These are phyloP conservation scores for Nipponia nippon DNA, from an alignment of 2,113 vertebrate species.

Conservation along the genomic window DNA sequence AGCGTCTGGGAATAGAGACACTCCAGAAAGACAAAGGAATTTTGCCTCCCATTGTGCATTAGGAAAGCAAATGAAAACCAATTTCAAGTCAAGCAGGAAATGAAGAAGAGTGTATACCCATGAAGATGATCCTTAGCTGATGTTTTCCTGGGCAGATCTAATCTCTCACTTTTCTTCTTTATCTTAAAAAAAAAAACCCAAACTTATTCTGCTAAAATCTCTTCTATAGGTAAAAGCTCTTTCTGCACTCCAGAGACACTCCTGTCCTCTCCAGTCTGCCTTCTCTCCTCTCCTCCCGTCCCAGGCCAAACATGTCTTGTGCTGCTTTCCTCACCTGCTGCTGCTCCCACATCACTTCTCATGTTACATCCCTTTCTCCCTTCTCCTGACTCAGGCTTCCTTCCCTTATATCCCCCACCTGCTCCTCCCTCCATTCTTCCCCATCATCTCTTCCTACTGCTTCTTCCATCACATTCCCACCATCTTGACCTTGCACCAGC, in stretches of 20 bases:
- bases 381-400: background rate
- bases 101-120: background rate
- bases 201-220: background rate
- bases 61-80: background rate
- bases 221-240: background rate
- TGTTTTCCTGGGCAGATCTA: background rate
- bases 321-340: rapidly evolving
- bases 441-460: background rate
- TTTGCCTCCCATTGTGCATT: background rate
- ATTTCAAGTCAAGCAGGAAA: background rate
- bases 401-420: background rate
- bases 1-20: background rate
- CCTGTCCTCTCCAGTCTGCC: background rate
- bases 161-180: background rate
- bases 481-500: rapidly evolving
- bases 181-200: background rate
- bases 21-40: background rate
- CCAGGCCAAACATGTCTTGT: background rate
- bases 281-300: background rate
- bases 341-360: background rate
- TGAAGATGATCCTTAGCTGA: background rate
- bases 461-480: background rate
- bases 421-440: background rate
- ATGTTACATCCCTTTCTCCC: background rate
- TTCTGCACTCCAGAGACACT: background rate